These are phyloP conservation scores for Microctonus brassicae DNA, from an alignment of 2,888 invertebrate species.

Conservation along the genomic window DNA sequence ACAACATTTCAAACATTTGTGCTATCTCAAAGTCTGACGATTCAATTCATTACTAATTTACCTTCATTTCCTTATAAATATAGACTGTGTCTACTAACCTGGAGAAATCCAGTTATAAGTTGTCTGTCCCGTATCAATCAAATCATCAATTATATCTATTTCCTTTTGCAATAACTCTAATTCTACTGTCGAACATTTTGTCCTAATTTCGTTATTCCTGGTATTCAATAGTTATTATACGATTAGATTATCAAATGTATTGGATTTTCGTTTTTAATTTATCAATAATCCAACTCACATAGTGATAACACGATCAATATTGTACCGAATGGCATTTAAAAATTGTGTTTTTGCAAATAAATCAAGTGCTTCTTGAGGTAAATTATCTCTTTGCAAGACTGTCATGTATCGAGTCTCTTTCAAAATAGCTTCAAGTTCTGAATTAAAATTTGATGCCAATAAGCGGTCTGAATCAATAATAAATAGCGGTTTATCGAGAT, in stretches of 20 bases:
- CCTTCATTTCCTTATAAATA: not conserved
- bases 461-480: slow-evolving; percentile 72
- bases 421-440: slow-evolving; percentile 79
- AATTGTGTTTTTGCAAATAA: slow-evolving; percentile 80
- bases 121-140: slow-evolving; percentile 78
- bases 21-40: not conserved
- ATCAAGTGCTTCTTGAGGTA: slow-evolving; percentile 75
- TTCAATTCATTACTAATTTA: not conserved
- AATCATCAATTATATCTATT: slow-evolving; percentile 79
- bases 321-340: slow-evolving; percentile 71
- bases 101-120: slow-evolving; percentile 85
- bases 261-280: not conserved
- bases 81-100: slow-evolving; percentile 72
- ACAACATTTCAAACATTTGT: too few relatives aligned
- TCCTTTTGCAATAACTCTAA: slow-evolving; percentile 82
- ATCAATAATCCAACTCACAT: slow-evolving; percentile 53
- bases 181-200: slow-evolving; percentile 82
- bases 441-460: slow-evolving; percentile 78
- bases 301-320: slow-evolving; percentile 61
- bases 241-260: not conserved
- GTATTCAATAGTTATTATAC: too few relatives aligned
- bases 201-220: slow-evolving; percentile 86
- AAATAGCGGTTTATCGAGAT: slow-evolving; percentile 76
- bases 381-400: slow-evolving; percentile 75
- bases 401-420: slow-evolving; percentile 86